Evolutionary conservation across 2,113 vertebrate genomes (phyloP).

Genomic region (Syngnathus typhle): DNA sequence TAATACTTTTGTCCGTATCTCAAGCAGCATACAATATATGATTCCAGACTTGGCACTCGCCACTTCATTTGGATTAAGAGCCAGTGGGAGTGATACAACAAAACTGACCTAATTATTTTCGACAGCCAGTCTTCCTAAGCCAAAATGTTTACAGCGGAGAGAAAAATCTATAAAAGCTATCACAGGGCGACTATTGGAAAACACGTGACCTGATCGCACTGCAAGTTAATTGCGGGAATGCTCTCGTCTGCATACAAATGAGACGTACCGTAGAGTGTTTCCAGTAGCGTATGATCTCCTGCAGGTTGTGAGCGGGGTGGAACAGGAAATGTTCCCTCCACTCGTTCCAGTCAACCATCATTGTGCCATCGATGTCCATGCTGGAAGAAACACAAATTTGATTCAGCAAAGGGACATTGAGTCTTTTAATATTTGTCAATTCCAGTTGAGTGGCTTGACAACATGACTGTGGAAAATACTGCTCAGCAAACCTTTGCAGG

Average conservation of each 20-base stretch:
- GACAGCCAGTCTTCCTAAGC: conserved; percentile 19
- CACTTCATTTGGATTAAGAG: conserved; percentile 15
- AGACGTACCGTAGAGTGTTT: conserved; percentile 84
- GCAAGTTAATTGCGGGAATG: not conserved
- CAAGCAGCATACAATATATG: not conserved
- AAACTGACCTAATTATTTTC: conserved; percentile 41
- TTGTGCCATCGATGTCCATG: conserved; percentile 88
- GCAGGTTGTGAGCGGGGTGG: conserved; percentile 82
- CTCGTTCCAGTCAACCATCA: conserved; percentile 94
- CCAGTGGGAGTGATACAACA: not conserved
- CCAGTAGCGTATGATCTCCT: conserved; percentile 88
- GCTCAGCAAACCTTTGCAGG: conserved; percentile 75
- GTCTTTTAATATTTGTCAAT: not conserved
- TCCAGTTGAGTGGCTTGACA: not conserved
- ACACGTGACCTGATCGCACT: conserved; percentile 6
- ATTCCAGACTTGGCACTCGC: not conserved
- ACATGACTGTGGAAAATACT: not conserved
- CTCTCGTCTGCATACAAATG: not conserved
- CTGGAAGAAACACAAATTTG: conserved; percentile 56
- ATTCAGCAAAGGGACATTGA: not conserved
- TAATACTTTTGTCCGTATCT: conserved; percentile 1
- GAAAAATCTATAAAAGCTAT: conserved; percentile 39
- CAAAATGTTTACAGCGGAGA: conserved; percentile 21
- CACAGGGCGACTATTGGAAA: not conserved
- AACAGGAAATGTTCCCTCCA: conserved; percentile 92